Evolutionary conservation across 2,113 vertebrate species (phyloP).

Genomic region (Myotis brandtii): DNA sequence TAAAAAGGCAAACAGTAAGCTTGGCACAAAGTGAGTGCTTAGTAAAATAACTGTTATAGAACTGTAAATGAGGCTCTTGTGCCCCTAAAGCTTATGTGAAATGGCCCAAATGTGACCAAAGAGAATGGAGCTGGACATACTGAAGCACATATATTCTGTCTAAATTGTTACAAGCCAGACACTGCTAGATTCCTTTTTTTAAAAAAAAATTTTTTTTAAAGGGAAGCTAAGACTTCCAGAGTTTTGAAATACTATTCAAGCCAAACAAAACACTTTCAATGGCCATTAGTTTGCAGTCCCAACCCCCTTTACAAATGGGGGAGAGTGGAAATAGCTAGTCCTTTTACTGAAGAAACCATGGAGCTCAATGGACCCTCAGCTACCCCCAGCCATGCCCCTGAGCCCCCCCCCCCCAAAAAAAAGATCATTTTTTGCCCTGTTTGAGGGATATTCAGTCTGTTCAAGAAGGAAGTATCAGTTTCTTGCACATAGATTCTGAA

Average conservation of each 20-base stretch:
- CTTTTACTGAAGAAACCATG: constrained; percentile 18
- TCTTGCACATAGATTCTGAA: constrained; percentile 44
- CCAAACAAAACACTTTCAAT: constrained; percentile 43
- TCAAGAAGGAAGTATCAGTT: constrained; percentile 42
- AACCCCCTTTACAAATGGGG: neutral
- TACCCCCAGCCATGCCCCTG: neutral
- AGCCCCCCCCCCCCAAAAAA: neutral
- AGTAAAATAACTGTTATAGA: constrained; percentile 55
- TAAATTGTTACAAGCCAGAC: constrained; percentile 24
- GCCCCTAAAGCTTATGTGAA: constrained; percentile 11
- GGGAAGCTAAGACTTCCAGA: neutral
- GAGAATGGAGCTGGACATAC: constrained; percentile 1
- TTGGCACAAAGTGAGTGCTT: constrained; percentile 34
- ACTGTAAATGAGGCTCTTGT: constrained; percentile 23
- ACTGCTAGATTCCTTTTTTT: neutral
- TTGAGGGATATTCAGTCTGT: constrained; percentile 50
- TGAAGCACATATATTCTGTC: neutral
- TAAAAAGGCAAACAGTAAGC: constrained; percentile 23
- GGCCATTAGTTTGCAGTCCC: neutral
- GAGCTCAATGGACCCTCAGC: neutral
- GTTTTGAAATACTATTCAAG: constrained; percentile 55
- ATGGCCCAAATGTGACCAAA: constrained; percentile 2
- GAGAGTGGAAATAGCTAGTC: neutral
- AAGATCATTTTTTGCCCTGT: neutral
- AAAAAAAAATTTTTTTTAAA: neutral